phyloP scores from a whole-genome alignment of 2,113 vertebrate species.

The Terrapene triunguis region DNA sequence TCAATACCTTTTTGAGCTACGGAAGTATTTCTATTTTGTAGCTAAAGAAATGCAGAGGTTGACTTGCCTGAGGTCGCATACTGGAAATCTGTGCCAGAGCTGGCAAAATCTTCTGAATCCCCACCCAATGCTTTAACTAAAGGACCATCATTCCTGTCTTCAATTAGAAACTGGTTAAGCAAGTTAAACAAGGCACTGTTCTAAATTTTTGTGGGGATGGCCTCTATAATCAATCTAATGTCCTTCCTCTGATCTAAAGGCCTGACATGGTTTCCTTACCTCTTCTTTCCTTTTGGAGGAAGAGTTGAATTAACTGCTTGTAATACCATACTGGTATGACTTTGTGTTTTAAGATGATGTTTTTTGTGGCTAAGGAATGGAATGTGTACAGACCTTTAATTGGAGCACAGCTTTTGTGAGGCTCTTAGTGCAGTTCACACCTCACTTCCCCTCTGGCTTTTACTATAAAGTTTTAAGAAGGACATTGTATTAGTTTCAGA shows the following conservation, averaged over 20 bases:
- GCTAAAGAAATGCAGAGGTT: background rate
- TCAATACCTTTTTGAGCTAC: background rate
- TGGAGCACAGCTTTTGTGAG: background rate
- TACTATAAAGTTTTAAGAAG: background rate
- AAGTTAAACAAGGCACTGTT: background rate
- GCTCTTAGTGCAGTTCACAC: background rate
- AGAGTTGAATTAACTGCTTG: background rate
- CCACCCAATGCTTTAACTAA: background rate
- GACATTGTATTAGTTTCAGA: background rate
- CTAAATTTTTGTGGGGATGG: background rate
- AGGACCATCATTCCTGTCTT: background rate
- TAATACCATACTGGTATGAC: background rate
- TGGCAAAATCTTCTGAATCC: background rate
- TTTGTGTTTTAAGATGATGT: background rate
- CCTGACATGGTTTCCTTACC: background rate
- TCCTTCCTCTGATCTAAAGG: background rate
- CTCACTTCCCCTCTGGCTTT: background rate
- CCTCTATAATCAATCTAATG: constrained; percentile 26
- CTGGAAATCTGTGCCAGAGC: background rate
- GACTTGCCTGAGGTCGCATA: background rate
- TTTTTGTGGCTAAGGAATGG: background rate
- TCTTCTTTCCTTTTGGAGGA: background rate
- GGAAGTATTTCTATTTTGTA: background rate
- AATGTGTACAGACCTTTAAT: background rate
- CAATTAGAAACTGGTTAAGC: constrained; percentile 33